Evolutionary conservation across 1,140 invertebrate genomes (phyloP).

Genomic region (Drosophila orosa): DNA sequence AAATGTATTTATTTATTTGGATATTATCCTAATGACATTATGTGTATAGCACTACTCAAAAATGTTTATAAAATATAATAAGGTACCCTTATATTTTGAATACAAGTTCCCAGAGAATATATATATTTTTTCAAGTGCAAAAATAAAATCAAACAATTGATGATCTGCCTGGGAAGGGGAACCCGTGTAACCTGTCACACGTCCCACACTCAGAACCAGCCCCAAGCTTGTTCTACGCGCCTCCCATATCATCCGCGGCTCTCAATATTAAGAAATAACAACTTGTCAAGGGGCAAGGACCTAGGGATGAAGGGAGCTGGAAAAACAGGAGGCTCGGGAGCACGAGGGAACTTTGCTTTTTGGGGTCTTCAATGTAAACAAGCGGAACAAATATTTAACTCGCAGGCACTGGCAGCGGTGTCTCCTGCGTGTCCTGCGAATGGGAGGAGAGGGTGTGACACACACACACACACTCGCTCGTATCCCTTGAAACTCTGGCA

Average conservation of each 20-base stretch:
- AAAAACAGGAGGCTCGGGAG: not conserved
- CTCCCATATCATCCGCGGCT: constrained; percentile 38
- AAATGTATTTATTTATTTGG: too few species aligned
- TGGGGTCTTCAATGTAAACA: constrained; percentile 78
- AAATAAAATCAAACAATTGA: constrained; percentile 27
- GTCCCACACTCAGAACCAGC: not conserved
- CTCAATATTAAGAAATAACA: constrained; percentile 82
- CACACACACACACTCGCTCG: not conserved
- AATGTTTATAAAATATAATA: not conserved
- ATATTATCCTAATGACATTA: too few species aligned
- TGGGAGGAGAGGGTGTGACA: constrained; percentile 10
- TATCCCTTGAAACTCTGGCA: constrained; percentile 39
- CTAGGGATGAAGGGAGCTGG: constrained; percentile 3
- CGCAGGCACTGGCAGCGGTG: constrained; percentile 46
- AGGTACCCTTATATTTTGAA: too few species aligned
- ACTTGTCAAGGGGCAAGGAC: constrained; percentile 51
- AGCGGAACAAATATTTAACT: constrained; percentile 76
- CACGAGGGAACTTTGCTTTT: constrained; percentile 56
- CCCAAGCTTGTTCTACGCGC: constrained; percentile 2
- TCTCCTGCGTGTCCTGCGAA: constrained; percentile 35
- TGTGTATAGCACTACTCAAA: too few species aligned
- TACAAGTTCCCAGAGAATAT: not conserved
- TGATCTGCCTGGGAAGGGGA: not conserved
- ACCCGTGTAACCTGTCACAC: constrained; percentile 4
- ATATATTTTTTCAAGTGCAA: not conserved